phyloP scores from a whole-genome alignment of 1,140 invertebrate species.

The Odontomachus brunneus region DNA sequence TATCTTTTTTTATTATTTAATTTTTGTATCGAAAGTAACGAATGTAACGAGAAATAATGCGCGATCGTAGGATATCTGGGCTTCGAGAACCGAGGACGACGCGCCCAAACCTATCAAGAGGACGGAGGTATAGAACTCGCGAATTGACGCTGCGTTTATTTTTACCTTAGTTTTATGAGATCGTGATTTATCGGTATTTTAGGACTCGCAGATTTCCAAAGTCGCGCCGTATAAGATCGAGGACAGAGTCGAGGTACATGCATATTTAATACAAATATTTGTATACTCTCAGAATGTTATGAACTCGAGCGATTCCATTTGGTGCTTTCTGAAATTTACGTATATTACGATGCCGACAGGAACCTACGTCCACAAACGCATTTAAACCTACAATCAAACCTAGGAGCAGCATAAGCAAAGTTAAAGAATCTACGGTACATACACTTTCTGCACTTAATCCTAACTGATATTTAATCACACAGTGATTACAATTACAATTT shows the following conservation, averaged over 20 bases:
- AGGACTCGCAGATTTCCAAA: constrained; percentile 31
- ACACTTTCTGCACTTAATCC: constrained; percentile 20
- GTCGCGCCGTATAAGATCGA: constrained; percentile 12
- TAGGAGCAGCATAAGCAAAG: background rate
- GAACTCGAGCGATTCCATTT: constrained; percentile 1
- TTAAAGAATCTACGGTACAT: constrained; percentile 35
- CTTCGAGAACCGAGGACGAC: constrained; percentile 14
- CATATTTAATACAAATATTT: background rate
- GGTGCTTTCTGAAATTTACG: constrained; percentile 29
- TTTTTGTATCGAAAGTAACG: background rate
- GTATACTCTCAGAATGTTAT: constrained; percentile 23
- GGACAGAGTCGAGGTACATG: constrained; percentile 24
- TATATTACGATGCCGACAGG: background rate
- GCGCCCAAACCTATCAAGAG: constrained; percentile 42
- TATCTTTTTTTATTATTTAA: constrained; percentile 3
- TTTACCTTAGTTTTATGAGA: background rate
- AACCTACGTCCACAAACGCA: background rate
- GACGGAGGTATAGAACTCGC: constrained; percentile 22
- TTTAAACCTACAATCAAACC: constrained; percentile 14
- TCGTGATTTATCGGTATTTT: constrained; percentile 41
- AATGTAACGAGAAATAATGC: too few species aligned
- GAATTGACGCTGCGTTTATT: background rate
- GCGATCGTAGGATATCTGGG: constrained; percentile 52
- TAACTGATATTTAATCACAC: too few species aligned
- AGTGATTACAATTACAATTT: background rate